Percentiles rank a stretch among this genome's conserved stretches.
These are phyloP conservation scores for Drosophila setifemur DNA, from an alignment of 1,140 invertebrate genomes.

Conservation along the genomic window DNA sequence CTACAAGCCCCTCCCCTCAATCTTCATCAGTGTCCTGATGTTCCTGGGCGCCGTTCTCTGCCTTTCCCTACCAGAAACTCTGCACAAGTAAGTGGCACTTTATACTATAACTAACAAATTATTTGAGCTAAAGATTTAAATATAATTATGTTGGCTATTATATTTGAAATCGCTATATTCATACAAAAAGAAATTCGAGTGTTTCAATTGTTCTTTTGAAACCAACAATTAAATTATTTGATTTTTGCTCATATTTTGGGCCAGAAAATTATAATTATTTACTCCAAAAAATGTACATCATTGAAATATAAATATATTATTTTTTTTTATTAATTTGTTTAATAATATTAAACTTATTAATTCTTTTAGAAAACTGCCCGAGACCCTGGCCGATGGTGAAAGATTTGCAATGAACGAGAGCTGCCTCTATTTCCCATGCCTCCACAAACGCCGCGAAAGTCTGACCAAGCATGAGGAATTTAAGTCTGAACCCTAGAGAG, in stretches of 20 bases:
- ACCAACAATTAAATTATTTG: too few species aligned
- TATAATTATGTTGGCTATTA: too few species aligned
- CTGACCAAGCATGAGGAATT: conserved; percentile 20
- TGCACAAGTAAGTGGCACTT: conserved; percentile 83
- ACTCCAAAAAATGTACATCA: too few species aligned
- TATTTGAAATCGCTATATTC: too few species aligned
- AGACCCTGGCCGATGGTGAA: conserved; percentile 85
- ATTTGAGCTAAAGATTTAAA: too few species aligned
- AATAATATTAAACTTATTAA: not conserved
- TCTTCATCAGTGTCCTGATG: conserved; percentile 84
- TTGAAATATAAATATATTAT: too few species aligned
- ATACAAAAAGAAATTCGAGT: too few species aligned
- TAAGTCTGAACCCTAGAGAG: conserved; percentile 55
- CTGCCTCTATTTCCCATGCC: conserved; percentile 70
- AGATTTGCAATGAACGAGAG: conserved; percentile 84
- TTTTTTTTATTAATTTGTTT: too few species aligned
- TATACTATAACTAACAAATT: too few species aligned
- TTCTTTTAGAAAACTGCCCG: conserved; percentile 83
- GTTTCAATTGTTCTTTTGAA: too few species aligned
- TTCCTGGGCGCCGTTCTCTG: conserved; percentile 84
- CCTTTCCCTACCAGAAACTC: conserved; percentile 85
- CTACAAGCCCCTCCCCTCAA: conserved; percentile 84
- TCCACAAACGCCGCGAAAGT: conserved; percentile 46
- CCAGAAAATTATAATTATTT: too few species aligned
- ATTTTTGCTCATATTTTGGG: too few species aligned